phyloP scores from a whole-genome alignment of 2,888 invertebrate species.

The Cyaniris semiargus region DNA sequence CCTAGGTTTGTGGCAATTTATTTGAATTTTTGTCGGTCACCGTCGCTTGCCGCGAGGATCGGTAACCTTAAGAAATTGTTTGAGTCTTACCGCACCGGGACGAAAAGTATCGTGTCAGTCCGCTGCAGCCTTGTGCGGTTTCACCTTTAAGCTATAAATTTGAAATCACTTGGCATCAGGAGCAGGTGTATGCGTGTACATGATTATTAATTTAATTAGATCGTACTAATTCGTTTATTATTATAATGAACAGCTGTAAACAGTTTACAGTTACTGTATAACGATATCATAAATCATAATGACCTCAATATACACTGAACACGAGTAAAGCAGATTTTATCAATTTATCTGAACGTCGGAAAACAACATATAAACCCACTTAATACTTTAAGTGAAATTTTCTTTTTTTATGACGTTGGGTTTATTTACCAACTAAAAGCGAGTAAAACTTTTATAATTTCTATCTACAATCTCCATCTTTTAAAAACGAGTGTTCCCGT shows the following conservation, averaged over 20 bases:
- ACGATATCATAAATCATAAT: neutral
- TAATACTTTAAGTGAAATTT: neutral
- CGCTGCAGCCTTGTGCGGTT: neutral
- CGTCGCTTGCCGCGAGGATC: too few relatives aligned
- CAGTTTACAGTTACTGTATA: conserved; percentile 4
- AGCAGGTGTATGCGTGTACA: conserved; percentile 10
- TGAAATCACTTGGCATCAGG: neutral
- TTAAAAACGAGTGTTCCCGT: neutral
- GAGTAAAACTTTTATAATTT: neutral
- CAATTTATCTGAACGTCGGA: neutral
- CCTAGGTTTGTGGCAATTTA: too few relatives aligned
- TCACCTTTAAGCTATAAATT: neutral
- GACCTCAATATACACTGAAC: neutral
- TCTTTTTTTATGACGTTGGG: neutral
- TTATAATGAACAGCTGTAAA: conserved; percentile 8
- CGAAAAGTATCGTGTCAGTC: neutral
- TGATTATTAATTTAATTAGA: conserved; percentile 8
- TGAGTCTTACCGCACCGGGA: too few relatives aligned
- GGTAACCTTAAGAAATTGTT: too few relatives aligned
- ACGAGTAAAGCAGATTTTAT: neutral
- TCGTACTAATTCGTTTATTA: conserved; percentile 21
- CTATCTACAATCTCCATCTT: neutral
- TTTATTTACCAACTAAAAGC: neutral
- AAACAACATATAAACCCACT: neutral
- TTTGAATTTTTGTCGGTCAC: too few relatives aligned